Evolutionary conservation across 2,888 invertebrate genomes (phyloP).

Genomic region (Nebria brevicollis): DNA sequence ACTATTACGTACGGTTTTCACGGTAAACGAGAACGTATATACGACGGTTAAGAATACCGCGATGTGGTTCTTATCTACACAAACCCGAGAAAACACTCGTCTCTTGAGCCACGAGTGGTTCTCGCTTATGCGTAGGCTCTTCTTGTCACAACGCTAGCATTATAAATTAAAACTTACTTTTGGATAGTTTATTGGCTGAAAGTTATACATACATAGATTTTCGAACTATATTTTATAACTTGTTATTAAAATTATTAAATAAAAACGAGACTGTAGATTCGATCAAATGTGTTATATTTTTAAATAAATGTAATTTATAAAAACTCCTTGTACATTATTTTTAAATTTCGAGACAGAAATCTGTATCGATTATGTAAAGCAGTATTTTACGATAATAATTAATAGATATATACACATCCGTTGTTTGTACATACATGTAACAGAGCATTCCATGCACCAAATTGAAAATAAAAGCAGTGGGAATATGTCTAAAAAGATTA

Average conservation of each 20-base stretch:
- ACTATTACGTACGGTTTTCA: constrained; percentile 46
- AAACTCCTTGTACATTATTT: no score
- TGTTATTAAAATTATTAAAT: no score
- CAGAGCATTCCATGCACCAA: not conserved
- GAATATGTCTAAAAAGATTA: not conserved
- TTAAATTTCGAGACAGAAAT: no score
- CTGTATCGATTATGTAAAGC: no score
- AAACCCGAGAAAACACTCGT: constrained; percentile 9
- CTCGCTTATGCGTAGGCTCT: not conserved
- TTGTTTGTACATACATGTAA: not conserved
- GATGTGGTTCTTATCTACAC: not conserved
- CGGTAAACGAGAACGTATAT: constrained; percentile 24
- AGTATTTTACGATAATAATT: no score
- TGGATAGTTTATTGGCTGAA: not conserved
- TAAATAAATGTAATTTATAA: no score
- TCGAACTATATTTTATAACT: no score
- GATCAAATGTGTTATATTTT: no score
- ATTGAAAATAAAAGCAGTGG: not conserved
- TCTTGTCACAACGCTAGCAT: not conserved
- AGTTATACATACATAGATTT: not conserved
- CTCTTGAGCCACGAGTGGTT: not conserved
- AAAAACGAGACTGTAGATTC: no score
- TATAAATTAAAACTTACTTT: not conserved
- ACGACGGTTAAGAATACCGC: constrained; percentile 20
- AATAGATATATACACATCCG: no score